Base-by-base conservation (phyloP, 2,888 invertebrate genomes). In the Periphyllus acericola region DNA sequence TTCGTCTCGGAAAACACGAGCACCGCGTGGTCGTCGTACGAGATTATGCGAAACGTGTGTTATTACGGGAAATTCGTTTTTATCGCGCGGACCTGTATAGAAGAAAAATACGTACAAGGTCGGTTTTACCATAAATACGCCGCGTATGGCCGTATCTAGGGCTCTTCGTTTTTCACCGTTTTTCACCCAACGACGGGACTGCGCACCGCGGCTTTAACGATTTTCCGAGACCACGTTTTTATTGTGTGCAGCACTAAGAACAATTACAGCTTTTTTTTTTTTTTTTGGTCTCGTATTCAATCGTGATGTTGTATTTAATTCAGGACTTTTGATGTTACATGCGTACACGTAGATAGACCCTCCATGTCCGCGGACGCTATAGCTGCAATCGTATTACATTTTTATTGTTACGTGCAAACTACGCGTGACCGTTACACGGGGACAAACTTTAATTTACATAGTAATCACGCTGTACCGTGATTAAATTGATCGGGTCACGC, bases 281-380 rank as follows among this genome's bases (percentile, higher is more conserved):
- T 83, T 83, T 71, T 46, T 46, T 46, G 14, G 46, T 46, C 17
- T 32, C 14, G 46, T 71, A 71, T 71, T 82, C 52, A 82, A 82
- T 82, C 34, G 71, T 82, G 72, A 46, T 46, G 66, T 34, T 46
- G 66, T 34, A 72, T 82, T 83, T 82, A 82, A 82, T 82, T 82
- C 71, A 82, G 74, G 74, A 83, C 83, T 83, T 55, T 74, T 34
- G 19, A 83, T 29, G 72, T 34, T 46, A 46, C 6, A 36, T 36
- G 36, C 36, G 36, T 36, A 36, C 6, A 36, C 6, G 6, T 36
- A 5, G 3, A 36, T 6, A 5, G 46, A 46, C n/a, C 4, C 14
- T 71, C 29, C n/a, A 21, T 9, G 3, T 32, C 8, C 46, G 46
- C 21, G 34, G 9, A 34, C 34, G 40, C 34, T 0, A 19, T 21